Conservation (phyloP, 2,113 vertebrate genomes). For the Protobothrops flavoviridis region DNA sequence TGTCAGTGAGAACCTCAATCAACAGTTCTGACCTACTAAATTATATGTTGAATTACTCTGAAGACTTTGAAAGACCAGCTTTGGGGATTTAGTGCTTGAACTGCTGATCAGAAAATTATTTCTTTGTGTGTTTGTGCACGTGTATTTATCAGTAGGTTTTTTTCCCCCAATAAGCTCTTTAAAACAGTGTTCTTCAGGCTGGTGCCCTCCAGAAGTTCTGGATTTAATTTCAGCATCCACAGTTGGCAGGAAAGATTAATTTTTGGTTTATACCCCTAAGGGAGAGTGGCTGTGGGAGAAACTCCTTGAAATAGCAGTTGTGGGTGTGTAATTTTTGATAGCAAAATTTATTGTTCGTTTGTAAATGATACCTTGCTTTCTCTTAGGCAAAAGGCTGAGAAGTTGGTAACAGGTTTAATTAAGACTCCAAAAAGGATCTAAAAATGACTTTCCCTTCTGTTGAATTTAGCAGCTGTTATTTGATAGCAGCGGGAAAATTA, state of each 20-base stretch:
- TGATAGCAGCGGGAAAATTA: slow-evolving; percentile 1
- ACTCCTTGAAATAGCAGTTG: background rate
- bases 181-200: background rate
- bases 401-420: background rate
- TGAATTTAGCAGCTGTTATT: slow-evolving; percentile 8
- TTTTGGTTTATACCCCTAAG: background rate
- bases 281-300: background rate
- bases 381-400: background rate
- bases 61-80: background rate
- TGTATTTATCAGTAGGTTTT: background rate
- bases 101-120: background rate
- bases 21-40: background rate
- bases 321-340: too few relatives aligned
- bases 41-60: background rate
- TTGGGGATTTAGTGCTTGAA: background rate
- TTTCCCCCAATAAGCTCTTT: background rate
- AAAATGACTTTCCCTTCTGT: background rate
- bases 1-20: background rate
- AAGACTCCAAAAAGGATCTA: background rate
- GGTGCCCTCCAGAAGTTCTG: background rate
- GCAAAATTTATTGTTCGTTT: background rate
- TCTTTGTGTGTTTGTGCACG: background rate
- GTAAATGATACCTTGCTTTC: background rate
- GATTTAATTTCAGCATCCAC: background rate
- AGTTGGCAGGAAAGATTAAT: background rate